These are phyloP conservation scores for Diloba caeruleocephala DNA, from an alignment of 2,888 invertebrate genomes.

Conservation along the genomic window DNA sequence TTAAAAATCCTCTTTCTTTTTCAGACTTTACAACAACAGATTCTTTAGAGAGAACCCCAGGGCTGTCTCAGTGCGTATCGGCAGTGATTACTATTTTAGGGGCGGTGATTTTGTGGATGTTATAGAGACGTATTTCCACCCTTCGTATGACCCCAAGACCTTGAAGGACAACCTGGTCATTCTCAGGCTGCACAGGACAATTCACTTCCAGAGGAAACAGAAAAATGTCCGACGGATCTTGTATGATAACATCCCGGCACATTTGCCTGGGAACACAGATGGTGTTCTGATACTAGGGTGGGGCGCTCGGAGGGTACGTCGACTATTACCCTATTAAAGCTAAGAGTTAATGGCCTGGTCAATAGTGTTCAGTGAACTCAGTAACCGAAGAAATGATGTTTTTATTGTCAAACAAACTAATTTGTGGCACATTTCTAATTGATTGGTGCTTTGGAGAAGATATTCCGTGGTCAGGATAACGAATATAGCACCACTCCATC, in stretches of 20 bases:
- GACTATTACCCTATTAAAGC: background rate
- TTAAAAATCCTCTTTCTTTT: constrained; percentile 4
- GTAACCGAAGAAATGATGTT: too few relatives aligned
- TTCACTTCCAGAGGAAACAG: constrained; percentile 29
- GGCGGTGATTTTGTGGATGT: constrained; percentile 55
- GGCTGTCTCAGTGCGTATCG: constrained; percentile 54
- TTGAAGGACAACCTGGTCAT: constrained; percentile 65
- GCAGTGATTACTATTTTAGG: constrained; percentile 56
- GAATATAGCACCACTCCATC: too few relatives aligned
- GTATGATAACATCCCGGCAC: constrained; percentile 35
- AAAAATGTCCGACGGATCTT: constrained; percentile 54
- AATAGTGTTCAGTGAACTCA: too few relatives aligned
- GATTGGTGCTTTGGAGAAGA: too few relatives aligned
- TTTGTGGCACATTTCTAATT: too few relatives aligned
- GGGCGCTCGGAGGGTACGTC: constrained; percentile 62
- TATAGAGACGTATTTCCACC: constrained; percentile 57
- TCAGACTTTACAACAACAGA: constrained; percentile 54
- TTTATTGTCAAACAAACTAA: too few relatives aligned
- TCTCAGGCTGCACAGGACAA: constrained; percentile 45
- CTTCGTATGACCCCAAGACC: constrained; percentile 55
- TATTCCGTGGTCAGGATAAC: too few relatives aligned
- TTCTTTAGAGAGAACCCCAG: constrained; percentile 36
- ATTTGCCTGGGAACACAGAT: constrained; percentile 20
- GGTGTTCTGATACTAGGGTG: constrained; percentile 64
- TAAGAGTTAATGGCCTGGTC: too few relatives aligned